phyloP scores from a whole-genome alignment of 2,888 invertebrate genomes.

The Pomacea canaliculata region DNA sequence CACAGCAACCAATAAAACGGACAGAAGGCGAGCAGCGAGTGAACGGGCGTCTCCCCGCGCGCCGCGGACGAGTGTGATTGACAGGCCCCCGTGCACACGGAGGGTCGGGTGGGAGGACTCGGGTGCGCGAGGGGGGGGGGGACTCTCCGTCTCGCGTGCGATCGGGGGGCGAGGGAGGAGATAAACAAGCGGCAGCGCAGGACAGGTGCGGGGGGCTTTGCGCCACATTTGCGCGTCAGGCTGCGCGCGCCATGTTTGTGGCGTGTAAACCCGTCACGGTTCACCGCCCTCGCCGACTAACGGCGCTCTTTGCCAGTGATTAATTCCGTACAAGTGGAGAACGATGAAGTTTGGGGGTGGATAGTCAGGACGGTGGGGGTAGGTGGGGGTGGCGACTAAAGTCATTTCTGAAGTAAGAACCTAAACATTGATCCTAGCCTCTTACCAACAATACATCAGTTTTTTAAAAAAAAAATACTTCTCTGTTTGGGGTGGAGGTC shows the following conservation, averaged over 20 bases:
- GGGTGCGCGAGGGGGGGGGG: background rate
- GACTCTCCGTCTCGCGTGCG: background rate
- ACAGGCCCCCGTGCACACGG: too few species aligned
- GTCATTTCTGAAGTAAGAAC: background rate
- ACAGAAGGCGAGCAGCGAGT: background rate
- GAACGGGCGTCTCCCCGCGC: background rate
- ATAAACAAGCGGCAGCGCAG: background rate
- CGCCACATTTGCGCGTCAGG: conserved; percentile 13
- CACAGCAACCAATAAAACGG: background rate
- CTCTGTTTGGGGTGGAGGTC: too few species aligned
- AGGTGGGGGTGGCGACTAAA: background rate
- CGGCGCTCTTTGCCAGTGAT: conserved; percentile 4
- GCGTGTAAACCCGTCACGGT: conserved; percentile 1
- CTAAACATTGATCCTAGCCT: too few species aligned
- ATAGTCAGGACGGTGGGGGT: background rate
- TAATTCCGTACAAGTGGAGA: conserved; percentile 10
- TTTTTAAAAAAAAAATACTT: too few species aligned
- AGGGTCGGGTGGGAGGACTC: background rate
- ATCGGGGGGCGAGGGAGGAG: background rate
- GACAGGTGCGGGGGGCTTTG: conserved; percentile 4
- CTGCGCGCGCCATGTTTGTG: conserved; percentile 6
- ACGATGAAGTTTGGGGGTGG: background rate
- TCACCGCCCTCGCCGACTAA: background rate
- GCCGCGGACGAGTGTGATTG: background rate
- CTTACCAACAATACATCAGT: too few species aligned